A percentile compares a stretch with the other conserved stretches of the same genome.
Evolutionary conservation across 2,888 invertebrate species (phyloP).

Genomic region (Caenorhabditis japonica): DNA sequence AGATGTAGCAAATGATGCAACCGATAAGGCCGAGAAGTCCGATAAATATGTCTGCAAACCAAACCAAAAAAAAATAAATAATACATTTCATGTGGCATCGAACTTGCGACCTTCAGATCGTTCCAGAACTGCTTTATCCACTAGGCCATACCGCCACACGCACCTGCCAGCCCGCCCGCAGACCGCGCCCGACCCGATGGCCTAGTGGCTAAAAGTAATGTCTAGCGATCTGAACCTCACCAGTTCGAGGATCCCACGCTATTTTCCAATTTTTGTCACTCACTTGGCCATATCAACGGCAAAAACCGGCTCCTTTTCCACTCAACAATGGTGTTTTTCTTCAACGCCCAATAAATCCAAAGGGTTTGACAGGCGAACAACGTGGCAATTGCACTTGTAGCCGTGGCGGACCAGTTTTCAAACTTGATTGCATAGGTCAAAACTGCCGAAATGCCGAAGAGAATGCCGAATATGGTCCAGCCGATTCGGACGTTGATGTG

Average conservation of each 20-base stretch:
- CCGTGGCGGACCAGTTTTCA: slow-evolving; percentile 41
- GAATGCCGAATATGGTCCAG: slow-evolving; percentile 41
- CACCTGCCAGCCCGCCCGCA: too few species aligned
- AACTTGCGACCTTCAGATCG: background rate
- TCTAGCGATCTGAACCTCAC: too few species aligned
- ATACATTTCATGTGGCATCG: background rate
- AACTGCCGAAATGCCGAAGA: slow-evolving; percentile 38
- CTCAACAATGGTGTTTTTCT: slow-evolving; percentile 40
- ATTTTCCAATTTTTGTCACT: slow-evolving; percentile 22
- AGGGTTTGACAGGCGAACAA: slow-evolving; percentile 38
- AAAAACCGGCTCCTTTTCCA: slow-evolving; percentile 21
- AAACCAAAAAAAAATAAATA: background rate
- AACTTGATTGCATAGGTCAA: slow-evolving; percentile 46
- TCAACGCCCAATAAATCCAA: slow-evolving; percentile 33
- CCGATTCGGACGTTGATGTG: slow-evolving; percentile 46
- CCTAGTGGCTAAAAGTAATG: too few species aligned
- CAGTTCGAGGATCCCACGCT: too few species aligned
- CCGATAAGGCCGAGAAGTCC: slow-evolving; percentile 29
- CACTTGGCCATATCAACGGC: slow-evolving; percentile 42
- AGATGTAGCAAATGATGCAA: slow-evolving; percentile 32
- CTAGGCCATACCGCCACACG: too few species aligned
- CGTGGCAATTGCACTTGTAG: slow-evolving; percentile 26
- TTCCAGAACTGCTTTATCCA: background rate
- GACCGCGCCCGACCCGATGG: too few species aligned
- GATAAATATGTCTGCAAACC: slow-evolving; percentile 36